Conservation (phyloP, 92 coral and sea anemone species). For the Zoanthus sociatus region DNA sequence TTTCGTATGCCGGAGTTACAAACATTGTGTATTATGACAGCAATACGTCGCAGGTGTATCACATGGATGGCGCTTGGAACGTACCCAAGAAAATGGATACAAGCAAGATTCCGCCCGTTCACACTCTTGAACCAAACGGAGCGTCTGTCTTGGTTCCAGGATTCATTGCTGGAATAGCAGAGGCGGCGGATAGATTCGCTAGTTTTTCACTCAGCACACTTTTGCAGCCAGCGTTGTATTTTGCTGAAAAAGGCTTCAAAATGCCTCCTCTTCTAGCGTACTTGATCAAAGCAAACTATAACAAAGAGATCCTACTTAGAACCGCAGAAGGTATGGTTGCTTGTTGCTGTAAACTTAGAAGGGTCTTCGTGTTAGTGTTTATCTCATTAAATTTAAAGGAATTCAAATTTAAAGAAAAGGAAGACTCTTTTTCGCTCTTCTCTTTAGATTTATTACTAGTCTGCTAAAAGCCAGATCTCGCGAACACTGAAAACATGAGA, state of each 20-base stretch:
- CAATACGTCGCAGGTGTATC: conserved; percentile 69
- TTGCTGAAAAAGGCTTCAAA: conserved; percentile 89
- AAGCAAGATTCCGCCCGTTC: conserved; percentile 69
- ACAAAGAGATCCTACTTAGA: conserved; percentile 73
- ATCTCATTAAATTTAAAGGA: no score
- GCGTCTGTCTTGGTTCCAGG: conserved; percentile 93
- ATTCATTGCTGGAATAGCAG: conserved; percentile 86
- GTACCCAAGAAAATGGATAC: conserved; percentile 71
- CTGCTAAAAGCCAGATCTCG: no score
- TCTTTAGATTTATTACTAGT: no score
- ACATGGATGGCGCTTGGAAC: conserved; percentile 94
- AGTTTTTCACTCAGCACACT: conserved; percentile 83
- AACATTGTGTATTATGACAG: conserved; percentile 89
- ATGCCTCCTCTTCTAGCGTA: conserved; percentile 73
- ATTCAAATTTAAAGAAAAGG: no score
- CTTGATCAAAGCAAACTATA: conserved; percentile 66
- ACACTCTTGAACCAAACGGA: conserved; percentile 77
- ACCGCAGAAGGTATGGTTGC: conserved; percentile 72
- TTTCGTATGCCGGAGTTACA: conserved; percentile 89
- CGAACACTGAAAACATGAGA: no score
- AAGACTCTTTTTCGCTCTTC: no score
- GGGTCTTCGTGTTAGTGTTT: no score
- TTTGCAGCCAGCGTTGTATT: conserved; percentile 89
- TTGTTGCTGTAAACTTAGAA: neutral
- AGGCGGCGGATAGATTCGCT: conserved; percentile 80